A percentile compares a stretch with the other conserved stretches of the same genome.
Conservation (phyloP, 2,888 invertebrate species). For the Caenorhabditis sp. region DNA sequence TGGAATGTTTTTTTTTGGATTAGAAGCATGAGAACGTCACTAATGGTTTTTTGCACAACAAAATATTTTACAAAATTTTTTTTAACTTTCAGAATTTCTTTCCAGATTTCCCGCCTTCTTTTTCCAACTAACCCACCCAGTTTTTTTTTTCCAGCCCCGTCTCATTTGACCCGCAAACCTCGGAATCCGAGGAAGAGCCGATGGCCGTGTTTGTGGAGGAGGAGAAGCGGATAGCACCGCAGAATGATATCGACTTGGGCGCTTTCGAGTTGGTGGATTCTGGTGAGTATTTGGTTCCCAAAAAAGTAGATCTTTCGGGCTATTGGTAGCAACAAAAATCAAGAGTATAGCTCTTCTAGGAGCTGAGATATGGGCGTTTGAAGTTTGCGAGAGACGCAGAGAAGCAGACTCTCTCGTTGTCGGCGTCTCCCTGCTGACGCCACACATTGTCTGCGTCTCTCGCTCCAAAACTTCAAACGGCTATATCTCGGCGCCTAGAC, state of each 20-base stretch:
- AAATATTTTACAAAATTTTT: background rate
- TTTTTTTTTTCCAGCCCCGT: constrained; percentile 66
- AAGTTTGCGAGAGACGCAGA: no score
- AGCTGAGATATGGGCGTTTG: background rate
- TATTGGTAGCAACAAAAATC: background rate
- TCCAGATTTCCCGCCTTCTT: background rate
- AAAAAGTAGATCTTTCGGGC: background rate
- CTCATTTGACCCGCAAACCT: constrained; percentile 68
- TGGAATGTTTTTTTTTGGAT: constrained; percentile 5
- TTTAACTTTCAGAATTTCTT: background rate
- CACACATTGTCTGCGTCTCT: background rate
- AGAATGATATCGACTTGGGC: constrained; percentile 80
- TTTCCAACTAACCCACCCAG: background rate
- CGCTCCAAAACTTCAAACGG: background rate
- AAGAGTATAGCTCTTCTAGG: background rate
- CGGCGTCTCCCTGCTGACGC: background rate
- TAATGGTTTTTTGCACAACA: no score
- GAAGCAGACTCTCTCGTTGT: no score
- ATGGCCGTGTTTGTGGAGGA: constrained; percentile 64
- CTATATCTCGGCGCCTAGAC: background rate
- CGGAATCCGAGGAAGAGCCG: constrained; percentile 74
- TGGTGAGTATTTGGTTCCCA: constrained; percentile 43
- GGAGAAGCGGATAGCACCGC: constrained; percentile 38
- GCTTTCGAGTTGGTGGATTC: constrained; percentile 82
- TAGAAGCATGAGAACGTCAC: background rate